Base-by-base conservation (phyloP, 2,113 vertebrate species). In the Prolemur simus region DNA sequence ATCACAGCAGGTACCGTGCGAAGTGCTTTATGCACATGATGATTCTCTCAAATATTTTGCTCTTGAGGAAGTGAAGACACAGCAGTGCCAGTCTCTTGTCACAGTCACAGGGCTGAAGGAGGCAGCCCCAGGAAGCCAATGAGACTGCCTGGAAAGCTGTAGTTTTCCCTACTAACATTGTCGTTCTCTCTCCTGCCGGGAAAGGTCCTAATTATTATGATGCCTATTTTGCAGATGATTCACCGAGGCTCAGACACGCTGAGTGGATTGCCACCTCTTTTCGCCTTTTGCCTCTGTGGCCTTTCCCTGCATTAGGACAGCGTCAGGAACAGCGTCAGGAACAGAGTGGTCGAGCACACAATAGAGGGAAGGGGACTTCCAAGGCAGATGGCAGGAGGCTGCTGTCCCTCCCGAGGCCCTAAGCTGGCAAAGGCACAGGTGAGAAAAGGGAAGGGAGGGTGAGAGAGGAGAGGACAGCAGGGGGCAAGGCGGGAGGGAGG, bases 1-100 rank as follows among this genome's bases (percentile, higher is more conserved):
- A 4, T 11, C 63, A 3, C 0, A 0, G 27, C 3, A 11, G 17
- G 18, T 0, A 2, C 8, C 12, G 0, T 3, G 6, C 25, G 10
- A 13, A 4, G 42, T 3, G 54, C 32, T 54, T 23, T 1, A 4
- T 0, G 2, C 42, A 29, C 14, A 6, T 1, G 1, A 27, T 0
- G n/a, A 0, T 34, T 17, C 39, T 20, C 66, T 34, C 13, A 21
- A n/a, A 3, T 18, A 11, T 5, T 56, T 52, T n/a, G 25, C n/a
- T 82, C 21, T 18, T 25, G 20, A 32, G 37, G 37, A 42, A 63
- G 37, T 17, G 47, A 80, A 42, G 17, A 42, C 7, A 13, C 1
- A 0, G 7, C 0, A 2, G 7, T 0, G 0, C 0, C 0, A 60
- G 14, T 18, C 8, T 69, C 34, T 37, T 39, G 49, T 66, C 49